Percentiles rank a stretch among this genome's conserved stretches.
Evolutionary conservation across 2,113 vertebrate species (phyloP).

Genomic region (Varanus komodoensis): DNA sequence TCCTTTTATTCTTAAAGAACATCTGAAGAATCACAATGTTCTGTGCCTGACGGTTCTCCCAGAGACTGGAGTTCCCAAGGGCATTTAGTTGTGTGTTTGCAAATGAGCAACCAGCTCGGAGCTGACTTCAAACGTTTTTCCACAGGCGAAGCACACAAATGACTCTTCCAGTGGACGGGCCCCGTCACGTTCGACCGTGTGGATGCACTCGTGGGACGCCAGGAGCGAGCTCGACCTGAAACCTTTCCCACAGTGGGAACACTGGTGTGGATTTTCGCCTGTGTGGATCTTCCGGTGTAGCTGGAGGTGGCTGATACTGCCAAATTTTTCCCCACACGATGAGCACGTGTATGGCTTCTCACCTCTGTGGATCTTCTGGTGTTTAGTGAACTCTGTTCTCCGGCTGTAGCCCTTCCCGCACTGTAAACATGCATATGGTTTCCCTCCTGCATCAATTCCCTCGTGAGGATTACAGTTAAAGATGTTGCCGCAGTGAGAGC

Average conservation of each 20-base stretch:
- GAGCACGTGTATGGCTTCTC: slow-evolving; percentile 44
- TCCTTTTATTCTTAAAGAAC: too few relatives aligned
- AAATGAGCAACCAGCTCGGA: not conserved
- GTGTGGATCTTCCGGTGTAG: not conserved
- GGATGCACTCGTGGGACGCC: not conserved
- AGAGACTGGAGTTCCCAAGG: not conserved
- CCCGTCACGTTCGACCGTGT: slow-evolving; percentile 33
- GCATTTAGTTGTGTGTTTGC: slow-evolving; percentile 7
- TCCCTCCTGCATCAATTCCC: slow-evolving; percentile 29
- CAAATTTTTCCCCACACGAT: slow-evolving; percentile 36
- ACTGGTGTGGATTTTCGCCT: slow-evolving; percentile 38
- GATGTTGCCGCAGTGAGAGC: slow-evolving; percentile 56
- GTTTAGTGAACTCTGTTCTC: slow-evolving; percentile 42
- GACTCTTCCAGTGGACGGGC: slow-evolving; percentile 57
- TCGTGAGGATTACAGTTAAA: slow-evolving; percentile 56
- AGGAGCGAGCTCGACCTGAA: slow-evolving; percentile 51
- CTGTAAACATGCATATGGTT: slow-evolving; percentile 50
- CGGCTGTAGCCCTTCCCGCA: slow-evolving; percentile 53
- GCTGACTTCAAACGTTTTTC: slow-evolving; percentile 47
- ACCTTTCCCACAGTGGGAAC: slow-evolving; percentile 56
- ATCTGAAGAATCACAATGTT: too few relatives aligned
- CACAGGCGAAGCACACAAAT: slow-evolving; percentile 66
- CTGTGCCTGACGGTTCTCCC: not conserved
- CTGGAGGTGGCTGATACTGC: not conserved
- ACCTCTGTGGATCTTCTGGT: slow-evolving; percentile 35